Base-by-base conservation (phyloP, 1,140 invertebrate species). In the Saccostrea glomerata region DNA sequence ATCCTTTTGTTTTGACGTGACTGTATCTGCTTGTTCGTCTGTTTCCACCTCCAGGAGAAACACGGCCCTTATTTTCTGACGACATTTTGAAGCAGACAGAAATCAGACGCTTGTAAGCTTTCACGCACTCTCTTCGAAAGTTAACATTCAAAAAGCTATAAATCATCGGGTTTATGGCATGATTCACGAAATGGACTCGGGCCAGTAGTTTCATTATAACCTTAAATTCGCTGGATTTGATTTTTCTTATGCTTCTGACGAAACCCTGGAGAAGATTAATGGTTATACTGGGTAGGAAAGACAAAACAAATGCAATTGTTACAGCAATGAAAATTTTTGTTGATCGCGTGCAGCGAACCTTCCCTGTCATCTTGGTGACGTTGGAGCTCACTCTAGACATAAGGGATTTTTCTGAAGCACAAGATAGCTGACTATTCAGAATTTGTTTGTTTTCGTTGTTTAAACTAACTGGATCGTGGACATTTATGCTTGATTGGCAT, bases 81-180 rank as follows among this genome's bases (percentile, higher is more conserved):
- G 5, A 77, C 12, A 30, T 73, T 15, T 73, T 23, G 70, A 15
- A 15, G 30, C 70, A 77, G 0, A 12, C 36, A 11, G 70, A 25
- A 77, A 77, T 36, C 25, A 55, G 82, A 6, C 47, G 82, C 0
- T 56, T 56, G 23, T 56, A 84, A 12, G 84, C 30, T 60, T 90
- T 86, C 6, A 23, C 13, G 20, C 55, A 86, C 20, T 90, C 70
- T 12, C 20, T 77, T 2, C 93, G 86, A 91, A 94, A 94, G 84
- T 94, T 93, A n/a, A 91, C 89, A 89, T 94, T 94, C 25, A 94
- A 88, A 77, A 94, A 93, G 56, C 92, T 94, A 89, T 94, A 94
- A 36, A 94, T 94, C 36, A 94, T 89, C 6, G 94, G 94, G 87
- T 94, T 94, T 70, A 92, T 92, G 25, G 93, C 92, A 86, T 94